Base-by-base conservation (phyloP, 35 echinoderm and acorn worm genomes). In the Ophiothrix spiculata region DNA sequence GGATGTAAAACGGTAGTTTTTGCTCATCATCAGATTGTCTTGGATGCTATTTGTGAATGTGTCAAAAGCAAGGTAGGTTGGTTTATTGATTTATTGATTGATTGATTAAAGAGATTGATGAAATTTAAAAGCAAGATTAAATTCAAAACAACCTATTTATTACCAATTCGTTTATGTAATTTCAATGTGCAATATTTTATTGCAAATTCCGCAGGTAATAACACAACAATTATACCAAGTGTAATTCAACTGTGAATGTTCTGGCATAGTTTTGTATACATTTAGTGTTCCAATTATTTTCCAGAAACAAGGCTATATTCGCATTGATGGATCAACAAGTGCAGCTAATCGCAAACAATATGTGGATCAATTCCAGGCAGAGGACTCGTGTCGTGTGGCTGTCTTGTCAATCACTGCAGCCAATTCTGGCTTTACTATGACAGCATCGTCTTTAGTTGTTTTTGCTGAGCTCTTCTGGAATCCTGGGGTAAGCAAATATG, bases 391-490 rank as follows among this genome's bases (percentile, higher is more conserved):
- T 76, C 74, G 82, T 28, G 95, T 91, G 13, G 95, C 95, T 1
- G 86, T 98, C 11, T 36, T 98, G 39, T 98, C 95, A 35, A 98
- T 98, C 89, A 91, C 92, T 19, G 95, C 95, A 32, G 89, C 92
- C 76, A 98, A 93, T 77, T 78, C 95, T 78, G 95, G 95, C 14
- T 81, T 98, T 56, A 98, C 95, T 4, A 82, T 94, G 6, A 91
- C 88, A 23, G 64, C 95, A 25, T 91, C 95, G 38, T 88, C 88
- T 32, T 56, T 90, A 0, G 92, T 98, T 0, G 81, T 98, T 31
- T 98, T 98, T 89, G 95, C 95, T 38, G 95, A 98, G 63, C 75
- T 94, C 19, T 98, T 94, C 88, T 94, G 95, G 92, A 98, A 94
- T 78, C 95, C 95, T 35, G 95, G 95, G 56, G 94, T 97, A 56